Conservation (phyloP, 1,140 invertebrate species). For the Gryllus bimaculatus region DNA sequence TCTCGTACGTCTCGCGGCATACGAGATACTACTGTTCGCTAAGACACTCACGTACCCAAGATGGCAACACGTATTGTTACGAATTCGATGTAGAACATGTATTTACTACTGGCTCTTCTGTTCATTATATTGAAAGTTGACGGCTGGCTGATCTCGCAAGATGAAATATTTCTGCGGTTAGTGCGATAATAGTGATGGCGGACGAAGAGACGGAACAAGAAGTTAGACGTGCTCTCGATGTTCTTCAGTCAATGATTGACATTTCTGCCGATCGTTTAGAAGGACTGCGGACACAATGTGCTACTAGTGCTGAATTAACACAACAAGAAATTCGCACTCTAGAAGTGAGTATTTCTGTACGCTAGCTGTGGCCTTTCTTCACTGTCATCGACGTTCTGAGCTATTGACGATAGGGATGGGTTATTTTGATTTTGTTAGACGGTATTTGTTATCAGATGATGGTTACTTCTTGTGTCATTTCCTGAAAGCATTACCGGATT, state of each 20-base stretch:
- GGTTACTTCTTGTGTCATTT: too few relatives aligned
- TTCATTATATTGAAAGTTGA: conserved; percentile 11
- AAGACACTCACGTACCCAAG: conserved; percentile 7
- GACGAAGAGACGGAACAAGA: conserved; percentile 44
- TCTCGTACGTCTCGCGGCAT: conserved; percentile 8
- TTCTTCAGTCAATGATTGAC: conserved; percentile 89
- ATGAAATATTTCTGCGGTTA: conserved; percentile 12
- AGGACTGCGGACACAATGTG: conserved; percentile 83
- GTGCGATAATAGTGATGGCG: conserved; percentile 30
- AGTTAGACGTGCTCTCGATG: conserved; percentile 42
- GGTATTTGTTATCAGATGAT: too few relatives aligned
- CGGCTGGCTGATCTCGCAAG: conserved; percentile 10
- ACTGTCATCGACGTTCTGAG: background rate
- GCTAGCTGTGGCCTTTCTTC: background rate
- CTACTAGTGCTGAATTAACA: conserved; percentile 81
- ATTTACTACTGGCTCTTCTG: conserved; percentile 9
- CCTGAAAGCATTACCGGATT: too few relatives aligned
- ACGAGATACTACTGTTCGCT: background rate
- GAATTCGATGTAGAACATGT: conserved; percentile 8
- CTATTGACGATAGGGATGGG: too few relatives aligned
- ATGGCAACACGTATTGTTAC: background rate
- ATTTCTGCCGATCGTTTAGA: conserved; percentile 85
- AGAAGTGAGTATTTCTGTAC: conserved; percentile 52
- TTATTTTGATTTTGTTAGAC: too few relatives aligned
- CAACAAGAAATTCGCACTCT: conserved; percentile 90